phyloP scores from a whole-genome alignment of 1,140 invertebrate genomes.

The Trichogramma pretiosum region DNA sequence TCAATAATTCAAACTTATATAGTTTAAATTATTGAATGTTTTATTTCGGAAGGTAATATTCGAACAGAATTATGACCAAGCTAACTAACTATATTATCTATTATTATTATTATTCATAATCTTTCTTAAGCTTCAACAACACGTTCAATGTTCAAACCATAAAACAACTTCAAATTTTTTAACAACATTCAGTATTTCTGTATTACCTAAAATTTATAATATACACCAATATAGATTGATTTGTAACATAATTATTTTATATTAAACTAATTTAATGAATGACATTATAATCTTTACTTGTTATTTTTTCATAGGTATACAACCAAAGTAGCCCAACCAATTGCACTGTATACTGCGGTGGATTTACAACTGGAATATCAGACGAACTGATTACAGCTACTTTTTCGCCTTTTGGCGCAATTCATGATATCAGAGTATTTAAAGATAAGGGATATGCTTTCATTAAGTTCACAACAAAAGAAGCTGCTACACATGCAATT shows the following conservation, averaged over 20 bases:
- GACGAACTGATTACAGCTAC: slow-evolving; percentile 95
- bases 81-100: too few species aligned
- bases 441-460: slow-evolving; percentile 99
- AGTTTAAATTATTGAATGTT: too few species aligned
- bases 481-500: slow-evolving; percentile 93
- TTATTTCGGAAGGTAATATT: too few species aligned
- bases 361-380: slow-evolving; percentile 84
- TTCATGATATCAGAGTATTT: slow-evolving; percentile 95
- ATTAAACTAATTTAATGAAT: background rate
- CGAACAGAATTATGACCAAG: too few species aligned
- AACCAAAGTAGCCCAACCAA: slow-evolving; percentile 97
- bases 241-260: too few species aligned
- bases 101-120: too few species aligned
- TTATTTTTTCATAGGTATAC: slow-evolving; percentile 58
- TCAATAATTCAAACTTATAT: too few species aligned
- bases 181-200: too few species aligned
- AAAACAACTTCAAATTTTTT: too few species aligned
- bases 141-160: too few species aligned
- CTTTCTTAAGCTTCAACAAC: too few species aligned
- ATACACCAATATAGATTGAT: background rate
- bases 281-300: slow-evolving; percentile 1
- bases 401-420: slow-evolving; percentile 87
- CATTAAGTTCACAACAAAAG: slow-evolving; percentile 96
- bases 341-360: slow-evolving; percentile 98
- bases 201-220: background rate